Evolutionary conservation across 2,797 vertebrate species (phyloP), one percentile per base, ranked within the genome.

Genomic region (Acanthurus leucopareius): DNA sequence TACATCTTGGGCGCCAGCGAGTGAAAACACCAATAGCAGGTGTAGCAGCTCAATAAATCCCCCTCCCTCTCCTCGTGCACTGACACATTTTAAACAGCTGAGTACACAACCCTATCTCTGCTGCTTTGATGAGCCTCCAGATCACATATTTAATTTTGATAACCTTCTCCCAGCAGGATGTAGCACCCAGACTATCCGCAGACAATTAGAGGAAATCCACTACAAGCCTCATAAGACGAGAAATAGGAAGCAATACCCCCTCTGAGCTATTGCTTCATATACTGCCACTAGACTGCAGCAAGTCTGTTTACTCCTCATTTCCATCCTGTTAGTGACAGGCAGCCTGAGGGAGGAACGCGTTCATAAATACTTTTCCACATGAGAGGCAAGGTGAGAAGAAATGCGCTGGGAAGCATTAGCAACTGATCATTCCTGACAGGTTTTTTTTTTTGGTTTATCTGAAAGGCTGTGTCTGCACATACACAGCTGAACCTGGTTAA

Each of bases 61-160:
- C 72, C 71, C 79, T 17, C 61, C 65, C 69, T 58, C 42, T 79
- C 42, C 62, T 71, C 80, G 35, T 20, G 54, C 77, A 77, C 59
- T 42, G 73, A 90, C 86, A 91, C 88, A 82, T 91, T 87, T 95
- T 93, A 78, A 93, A 91, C 94, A 91, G 83, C 85, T 92, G 91
- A 90, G 91, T 81, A 92, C 90, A 96, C 75, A 87, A 80, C 86
- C 92, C 88, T 93, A 94, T 95, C 94, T 93, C 92, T 91, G 91
- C 86, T 85, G 79, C 89, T 74, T 83, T 88, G 89, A 94, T 93
- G 91, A 91, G 81, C 86, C 82, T 93, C 91, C 90, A 86, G 87
- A 87, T 89, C 82, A 90, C 74, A 91, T 94, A 87, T 78, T 88
- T 93, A 84, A 87, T 90, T 84, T 78, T 88, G 95, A 96, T 95